Conservation (phyloP, 2,113 vertebrate species). For the Ondatra zibethicus region DNA sequence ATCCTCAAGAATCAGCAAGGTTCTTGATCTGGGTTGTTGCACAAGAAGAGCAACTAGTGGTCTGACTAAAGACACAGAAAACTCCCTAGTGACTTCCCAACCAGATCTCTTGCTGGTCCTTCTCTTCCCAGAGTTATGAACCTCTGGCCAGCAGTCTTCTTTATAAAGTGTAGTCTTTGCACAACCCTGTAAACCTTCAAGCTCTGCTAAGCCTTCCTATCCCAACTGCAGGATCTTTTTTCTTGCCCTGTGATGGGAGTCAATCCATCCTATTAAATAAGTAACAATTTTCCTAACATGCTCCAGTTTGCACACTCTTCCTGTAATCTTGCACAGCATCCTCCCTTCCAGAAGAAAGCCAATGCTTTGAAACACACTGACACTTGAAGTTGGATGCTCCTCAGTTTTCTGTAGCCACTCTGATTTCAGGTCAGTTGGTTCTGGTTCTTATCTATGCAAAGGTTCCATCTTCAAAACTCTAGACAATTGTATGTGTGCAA, state of each 20-base stretch:
- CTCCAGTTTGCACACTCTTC: not conserved
- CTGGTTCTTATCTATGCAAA: not conserved
- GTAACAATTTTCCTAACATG: not conserved
- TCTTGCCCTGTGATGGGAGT: not conserved
- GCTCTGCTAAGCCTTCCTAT: not conserved
- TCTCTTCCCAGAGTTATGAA: not conserved
- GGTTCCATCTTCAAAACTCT: not conserved
- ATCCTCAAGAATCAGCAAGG: not conserved
- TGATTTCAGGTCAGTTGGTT: constrained; percentile 15
- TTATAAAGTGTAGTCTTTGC: not conserved
- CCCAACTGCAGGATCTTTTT: not conserved
- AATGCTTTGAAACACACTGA: not conserved
- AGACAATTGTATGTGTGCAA: not conserved
- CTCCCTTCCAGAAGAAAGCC: not conserved
- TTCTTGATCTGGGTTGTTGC: not conserved
- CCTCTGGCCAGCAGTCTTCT: not conserved
- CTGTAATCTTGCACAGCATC: not conserved
- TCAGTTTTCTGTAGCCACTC: not conserved
- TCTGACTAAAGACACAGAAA: not conserved
- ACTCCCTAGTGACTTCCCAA: not conserved
- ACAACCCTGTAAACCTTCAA: not conserved
- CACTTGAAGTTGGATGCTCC: not conserved
- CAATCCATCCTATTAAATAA: not conserved
- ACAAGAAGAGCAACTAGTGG: not conserved
- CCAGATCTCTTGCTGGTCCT: not conserved